Evolutionary conservation across 2,797 vertebrate genomes (phyloP).

Genomic region (Chelon auratus): DNA sequence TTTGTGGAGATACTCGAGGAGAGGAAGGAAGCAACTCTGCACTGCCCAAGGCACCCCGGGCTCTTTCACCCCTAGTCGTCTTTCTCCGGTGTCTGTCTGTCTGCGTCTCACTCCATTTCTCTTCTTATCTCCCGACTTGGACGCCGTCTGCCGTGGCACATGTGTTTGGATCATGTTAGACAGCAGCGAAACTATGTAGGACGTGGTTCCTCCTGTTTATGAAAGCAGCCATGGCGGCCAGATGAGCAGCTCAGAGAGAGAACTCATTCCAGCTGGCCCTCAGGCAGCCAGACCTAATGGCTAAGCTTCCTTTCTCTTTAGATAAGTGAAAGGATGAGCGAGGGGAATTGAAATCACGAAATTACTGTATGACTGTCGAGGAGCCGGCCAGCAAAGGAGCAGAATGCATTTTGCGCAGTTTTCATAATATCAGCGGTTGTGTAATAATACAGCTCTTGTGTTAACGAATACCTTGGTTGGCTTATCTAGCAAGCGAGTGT

Average conservation of each 20-base stretch:
- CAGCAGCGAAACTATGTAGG: conserved; percentile 86
- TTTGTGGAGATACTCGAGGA: conserved; percentile 26
- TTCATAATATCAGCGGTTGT: conserved; percentile 43
- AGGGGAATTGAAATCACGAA: conserved; percentile 64
- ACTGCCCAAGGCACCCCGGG: conserved; percentile 46
- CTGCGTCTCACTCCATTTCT: conserved; percentile 60
- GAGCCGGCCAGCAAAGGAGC: conserved; percentile 62
- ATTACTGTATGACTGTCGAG: conserved; percentile 58
- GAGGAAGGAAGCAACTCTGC: conserved; percentile 48
- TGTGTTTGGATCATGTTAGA: conserved; percentile 87
- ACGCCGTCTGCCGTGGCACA: conserved; percentile 79
- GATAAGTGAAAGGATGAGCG: conserved; percentile 76
- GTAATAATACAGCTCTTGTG: conserved; percentile 57
- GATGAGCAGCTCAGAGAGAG: conserved; percentile 80
- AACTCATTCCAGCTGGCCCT: conserved; percentile 84
- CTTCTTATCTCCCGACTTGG: conserved; percentile 70
- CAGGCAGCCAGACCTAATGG: conserved; percentile 73
- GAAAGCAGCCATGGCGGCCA: conserved; percentile 81
- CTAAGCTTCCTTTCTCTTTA: conserved; percentile 70
- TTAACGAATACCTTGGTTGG: conserved; percentile 67
- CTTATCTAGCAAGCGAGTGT: conserved; percentile 37
- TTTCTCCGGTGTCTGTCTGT: conserved; percentile 36
- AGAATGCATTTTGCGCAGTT: conserved; percentile 51
- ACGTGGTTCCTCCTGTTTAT: conserved; percentile 86
- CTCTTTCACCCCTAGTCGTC: conserved; percentile 37